phyloP scores from a whole-genome alignment of 2,113 vertebrate species.

The Carollia perspicillata region DNA sequence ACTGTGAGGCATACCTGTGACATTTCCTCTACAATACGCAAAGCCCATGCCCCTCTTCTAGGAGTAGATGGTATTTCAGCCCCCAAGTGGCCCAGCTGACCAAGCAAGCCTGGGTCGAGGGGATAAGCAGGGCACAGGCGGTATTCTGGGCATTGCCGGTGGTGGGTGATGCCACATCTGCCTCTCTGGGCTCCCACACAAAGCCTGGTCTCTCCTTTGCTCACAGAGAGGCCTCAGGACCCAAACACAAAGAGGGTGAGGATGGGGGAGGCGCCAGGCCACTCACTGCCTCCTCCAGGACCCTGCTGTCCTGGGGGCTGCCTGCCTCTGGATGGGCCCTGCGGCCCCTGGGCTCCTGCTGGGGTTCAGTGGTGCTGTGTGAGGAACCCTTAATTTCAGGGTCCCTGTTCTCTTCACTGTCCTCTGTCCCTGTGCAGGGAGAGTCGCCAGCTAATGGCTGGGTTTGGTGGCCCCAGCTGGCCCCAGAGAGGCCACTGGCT shows the following conservation, averaged over 20 bases:
- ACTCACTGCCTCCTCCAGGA: constrained; percentile 63
- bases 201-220: not conserved
- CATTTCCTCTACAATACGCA: not conserved
- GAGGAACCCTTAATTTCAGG: not conserved
- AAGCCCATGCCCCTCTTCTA: not conserved
- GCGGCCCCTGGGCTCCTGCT: not conserved
- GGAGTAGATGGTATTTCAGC: not conserved
- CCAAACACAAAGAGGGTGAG: not conserved
- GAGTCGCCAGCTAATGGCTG: not conserved
- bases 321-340: not conserved
- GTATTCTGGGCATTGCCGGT: not conserved
- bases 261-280: not conserved
- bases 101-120: rapidly evolving
- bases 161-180: not conserved
- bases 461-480: not conserved
- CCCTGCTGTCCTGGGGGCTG: constrained; percentile 42
- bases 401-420: constrained; percentile 40
- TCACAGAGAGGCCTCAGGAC: not conserved
- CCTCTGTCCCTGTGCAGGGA: constrained; percentile 62
- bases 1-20: not conserved
- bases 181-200: not conserved
- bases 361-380: not conserved
- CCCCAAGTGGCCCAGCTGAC: not conserved
- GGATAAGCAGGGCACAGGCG: not conserved
- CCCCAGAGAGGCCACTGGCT: not conserved